Evolutionary conservation across 37 sponge, comb jelly and placozoan genomes (phyloP).

Genomic region (Ianthella basta): DNA sequence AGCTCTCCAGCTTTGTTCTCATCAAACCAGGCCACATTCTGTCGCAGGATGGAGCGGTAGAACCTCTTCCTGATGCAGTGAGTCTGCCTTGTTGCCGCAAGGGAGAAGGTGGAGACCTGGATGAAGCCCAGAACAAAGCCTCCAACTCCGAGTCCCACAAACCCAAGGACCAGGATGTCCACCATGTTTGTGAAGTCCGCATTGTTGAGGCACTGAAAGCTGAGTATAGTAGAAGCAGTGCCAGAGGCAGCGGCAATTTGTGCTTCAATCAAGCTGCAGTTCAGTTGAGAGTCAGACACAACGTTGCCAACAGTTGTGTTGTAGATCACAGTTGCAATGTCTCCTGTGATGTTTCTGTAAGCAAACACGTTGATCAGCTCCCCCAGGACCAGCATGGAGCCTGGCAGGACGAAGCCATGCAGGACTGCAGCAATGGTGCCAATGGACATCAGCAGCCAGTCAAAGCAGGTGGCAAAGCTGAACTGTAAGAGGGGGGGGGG

Average conservation of each 20-base stretch:
- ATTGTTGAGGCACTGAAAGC: background rate
- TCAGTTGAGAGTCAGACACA: background rate
- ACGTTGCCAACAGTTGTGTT: background rate
- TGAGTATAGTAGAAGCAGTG: background rate
- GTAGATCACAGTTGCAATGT: background rate
- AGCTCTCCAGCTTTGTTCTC: slow-evolving; percentile 73
- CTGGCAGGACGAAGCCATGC: slow-evolving; percentile 59
- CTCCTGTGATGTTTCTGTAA: slow-evolving; percentile 7
- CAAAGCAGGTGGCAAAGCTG: slow-evolving; percentile 47
- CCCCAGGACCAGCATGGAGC: slow-evolving; percentile 57
- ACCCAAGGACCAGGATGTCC: slow-evolving; percentile 1
- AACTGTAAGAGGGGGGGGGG: slow-evolving; percentile 37
- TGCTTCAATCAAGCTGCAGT: background rate
- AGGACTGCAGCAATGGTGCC: slow-evolving; percentile 23
- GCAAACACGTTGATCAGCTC: slow-evolving; percentile 54
- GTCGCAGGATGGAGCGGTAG: slow-evolving; percentile 71
- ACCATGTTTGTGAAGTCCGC: slow-evolving; percentile 13
- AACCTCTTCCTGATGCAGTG: slow-evolving; percentile 61
- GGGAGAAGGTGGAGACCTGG: slow-evolving; percentile 67
- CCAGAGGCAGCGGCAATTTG: too few relatives aligned
- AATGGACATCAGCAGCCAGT: slow-evolving; percentile 50
- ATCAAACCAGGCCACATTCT: slow-evolving; percentile 93
- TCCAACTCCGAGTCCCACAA: slow-evolving; percentile 45
- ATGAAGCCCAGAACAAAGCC: slow-evolving; percentile 47
- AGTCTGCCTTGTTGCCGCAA: slow-evolving; percentile 67